Percentiles rank a stretch among this genome's conserved stretches.
Evolutionary conservation across 2,113 vertebrate species (phyloP).

Genomic region (Alces alces): DNA sequence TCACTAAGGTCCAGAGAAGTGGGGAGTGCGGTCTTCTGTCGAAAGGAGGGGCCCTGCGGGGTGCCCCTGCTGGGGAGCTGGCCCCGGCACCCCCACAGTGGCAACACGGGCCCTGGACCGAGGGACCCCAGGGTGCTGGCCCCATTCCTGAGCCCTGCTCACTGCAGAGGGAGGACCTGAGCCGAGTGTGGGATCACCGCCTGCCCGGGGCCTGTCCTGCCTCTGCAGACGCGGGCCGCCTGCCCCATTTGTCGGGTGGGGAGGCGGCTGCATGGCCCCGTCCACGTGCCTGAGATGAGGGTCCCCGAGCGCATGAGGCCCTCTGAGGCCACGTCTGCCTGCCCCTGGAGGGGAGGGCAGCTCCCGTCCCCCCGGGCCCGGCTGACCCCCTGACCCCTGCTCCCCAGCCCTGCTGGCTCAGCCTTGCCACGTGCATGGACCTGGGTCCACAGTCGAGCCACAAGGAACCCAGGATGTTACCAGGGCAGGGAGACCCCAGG

Average conservation of each 20-base stretch:
- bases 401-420: not conserved
- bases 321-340: not conserved
- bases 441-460: not conserved
- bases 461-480: not conserved
- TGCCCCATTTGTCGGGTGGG: not conserved
- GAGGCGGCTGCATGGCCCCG: not conserved
- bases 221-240: not conserved
- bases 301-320: not conserved
- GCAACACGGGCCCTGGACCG: accelerated
- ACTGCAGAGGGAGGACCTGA: not conserved
- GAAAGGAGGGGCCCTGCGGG: not conserved
- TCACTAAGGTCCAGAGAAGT: not conserved
- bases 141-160: not conserved
- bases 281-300: not conserved
- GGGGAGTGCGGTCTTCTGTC: not conserved
- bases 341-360: not conserved
- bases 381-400: not conserved
- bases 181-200: not conserved
- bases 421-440: not conserved
- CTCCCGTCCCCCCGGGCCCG: not conserved
- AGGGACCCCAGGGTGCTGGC: not conserved
- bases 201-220: not conserved
- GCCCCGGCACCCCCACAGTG: no score
- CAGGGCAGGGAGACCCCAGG: not conserved
- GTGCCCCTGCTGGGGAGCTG: not conserved